Conservation (phyloP, 1,140 invertebrate genomes). For the Drosophila willistoni region DNA sequence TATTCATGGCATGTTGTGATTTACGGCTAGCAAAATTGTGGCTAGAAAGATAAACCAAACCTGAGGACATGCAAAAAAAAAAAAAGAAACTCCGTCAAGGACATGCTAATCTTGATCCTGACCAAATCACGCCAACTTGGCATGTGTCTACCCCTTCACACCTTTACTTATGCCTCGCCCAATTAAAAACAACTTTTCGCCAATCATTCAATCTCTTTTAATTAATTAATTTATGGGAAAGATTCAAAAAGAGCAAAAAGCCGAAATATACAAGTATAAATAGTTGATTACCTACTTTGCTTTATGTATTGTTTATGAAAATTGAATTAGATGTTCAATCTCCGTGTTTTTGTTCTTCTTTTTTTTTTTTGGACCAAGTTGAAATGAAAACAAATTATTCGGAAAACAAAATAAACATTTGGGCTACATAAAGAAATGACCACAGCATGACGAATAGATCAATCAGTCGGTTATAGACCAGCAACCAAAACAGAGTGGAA, state of each 20-base stretch:
- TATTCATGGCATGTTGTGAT: constrained; percentile 46
- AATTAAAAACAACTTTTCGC: not conserved
- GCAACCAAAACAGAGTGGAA: not conserved
- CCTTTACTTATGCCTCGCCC: not conserved
- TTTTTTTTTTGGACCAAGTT: not conserved
- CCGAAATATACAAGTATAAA: constrained; percentile 12
- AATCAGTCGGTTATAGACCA: constrained; percentile 4
- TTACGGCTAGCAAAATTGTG: constrained; percentile 1
- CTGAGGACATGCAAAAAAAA: constrained; percentile 43
- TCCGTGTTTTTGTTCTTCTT: not conserved
- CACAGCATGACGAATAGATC: not conserved
- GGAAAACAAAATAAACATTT: constrained; percentile 31
- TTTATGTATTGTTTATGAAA: constrained; percentile 32
- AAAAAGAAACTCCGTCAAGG: constrained; percentile 32
- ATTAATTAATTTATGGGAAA: constrained; percentile 44
- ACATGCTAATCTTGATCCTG: constrained; percentile 32
- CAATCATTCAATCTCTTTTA: constrained; percentile 13
- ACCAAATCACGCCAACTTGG: constrained; percentile 49
- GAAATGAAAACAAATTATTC: constrained; percentile 36
- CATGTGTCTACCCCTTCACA: too few relatives aligned
- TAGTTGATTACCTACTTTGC: constrained; percentile 22
- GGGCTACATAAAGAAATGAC: constrained; percentile 3
- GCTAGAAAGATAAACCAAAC: constrained; percentile 26
- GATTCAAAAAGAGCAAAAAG: not conserved
- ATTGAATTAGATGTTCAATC: not conserved